Percentiles rank a stretch among this genome's conserved stretches.
Evolutionary conservation across 2,797 vertebrate genomes (phyloP).

Genomic region (Todus mexicanus): DNA sequence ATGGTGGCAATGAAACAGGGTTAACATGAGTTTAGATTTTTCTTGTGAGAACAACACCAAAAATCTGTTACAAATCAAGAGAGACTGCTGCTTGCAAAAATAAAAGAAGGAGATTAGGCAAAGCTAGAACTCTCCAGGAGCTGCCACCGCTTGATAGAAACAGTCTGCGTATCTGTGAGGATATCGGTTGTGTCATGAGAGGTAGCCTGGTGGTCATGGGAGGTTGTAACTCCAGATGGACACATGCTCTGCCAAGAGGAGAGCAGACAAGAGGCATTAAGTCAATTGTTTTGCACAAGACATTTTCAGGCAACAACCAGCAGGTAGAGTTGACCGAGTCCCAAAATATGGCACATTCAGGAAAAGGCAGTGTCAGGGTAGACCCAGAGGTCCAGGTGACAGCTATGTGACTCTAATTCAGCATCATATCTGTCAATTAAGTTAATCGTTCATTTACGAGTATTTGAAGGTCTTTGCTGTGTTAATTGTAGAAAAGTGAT

Average conservation of each 20-base stretch:
- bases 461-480: neutral
- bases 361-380: neutral
- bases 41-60: neutral
- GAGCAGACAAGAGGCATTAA: constrained; percentile 59
- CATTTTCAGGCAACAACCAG: constrained; percentile 35
- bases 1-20: neutral
- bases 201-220: constrained; percentile 22
- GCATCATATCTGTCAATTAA: neutral
- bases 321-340: constrained; percentile 41
- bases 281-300: constrained; percentile 58
- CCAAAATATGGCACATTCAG: neutral
- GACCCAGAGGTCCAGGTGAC: neutral
- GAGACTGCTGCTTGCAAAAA: neutral
- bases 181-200: constrained; percentile 5
- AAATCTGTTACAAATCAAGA: neutral
- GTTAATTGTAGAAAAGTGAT: neutral
- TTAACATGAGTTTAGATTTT: neutral
- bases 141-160: neutral
- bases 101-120: neutral
- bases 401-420: neutral
- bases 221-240: constrained; percentile 63
- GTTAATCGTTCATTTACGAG: neutral
- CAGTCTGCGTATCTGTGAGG: neutral
- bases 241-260: constrained; percentile 43
- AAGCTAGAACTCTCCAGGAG: neutral